Conservation (phyloP, 2,797 vertebrate genomes). For the Chaetophractus vellerosus region DNA sequence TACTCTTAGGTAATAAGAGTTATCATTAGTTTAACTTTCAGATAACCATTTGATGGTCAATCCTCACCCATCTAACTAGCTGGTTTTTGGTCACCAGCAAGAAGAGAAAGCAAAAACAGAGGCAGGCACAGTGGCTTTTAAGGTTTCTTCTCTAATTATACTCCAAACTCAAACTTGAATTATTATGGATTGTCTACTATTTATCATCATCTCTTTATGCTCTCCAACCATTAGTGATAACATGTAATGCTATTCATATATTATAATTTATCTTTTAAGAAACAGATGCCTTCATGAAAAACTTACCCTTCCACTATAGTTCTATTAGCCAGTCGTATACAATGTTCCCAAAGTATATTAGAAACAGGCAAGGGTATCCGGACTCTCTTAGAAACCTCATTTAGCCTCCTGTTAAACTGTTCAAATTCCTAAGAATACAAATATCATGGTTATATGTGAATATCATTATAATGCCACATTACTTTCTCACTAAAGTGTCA, state of each 20-base stretch:
- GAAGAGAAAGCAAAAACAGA: background rate
- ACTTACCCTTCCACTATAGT: conserved; percentile 98
- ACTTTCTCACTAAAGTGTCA: conserved; percentile 3
- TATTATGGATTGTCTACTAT: background rate
- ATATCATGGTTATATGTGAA: conserved; percentile 47
- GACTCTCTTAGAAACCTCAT: conserved; percentile 96
- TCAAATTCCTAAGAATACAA: conserved; percentile 95
- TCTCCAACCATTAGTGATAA: background rate
- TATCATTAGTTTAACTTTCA: conserved; percentile 37
- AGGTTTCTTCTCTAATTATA: background rate
- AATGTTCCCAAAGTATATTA: conserved; percentile 99
- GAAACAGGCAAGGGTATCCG: conserved; percentile 97
- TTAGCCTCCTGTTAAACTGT: conserved; percentile 95
- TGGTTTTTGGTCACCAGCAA: conserved; percentile 25
- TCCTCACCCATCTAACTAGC: background rate
- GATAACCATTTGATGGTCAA: conserved; percentile 1
- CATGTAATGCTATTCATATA: background rate
- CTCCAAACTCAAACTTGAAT: conserved; percentile 21
- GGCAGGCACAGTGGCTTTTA: background rate
- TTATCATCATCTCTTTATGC: background rate
- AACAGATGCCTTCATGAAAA: conserved; percentile 39
- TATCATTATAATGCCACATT: conserved; percentile 26
- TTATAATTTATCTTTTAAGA: conserved; percentile 34
- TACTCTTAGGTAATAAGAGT: background rate
- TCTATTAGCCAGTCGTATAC: conserved; percentile 98